phyloP scores from a whole-genome alignment of 1,140 invertebrate species.

The Drosophila tropicalis region DNA sequence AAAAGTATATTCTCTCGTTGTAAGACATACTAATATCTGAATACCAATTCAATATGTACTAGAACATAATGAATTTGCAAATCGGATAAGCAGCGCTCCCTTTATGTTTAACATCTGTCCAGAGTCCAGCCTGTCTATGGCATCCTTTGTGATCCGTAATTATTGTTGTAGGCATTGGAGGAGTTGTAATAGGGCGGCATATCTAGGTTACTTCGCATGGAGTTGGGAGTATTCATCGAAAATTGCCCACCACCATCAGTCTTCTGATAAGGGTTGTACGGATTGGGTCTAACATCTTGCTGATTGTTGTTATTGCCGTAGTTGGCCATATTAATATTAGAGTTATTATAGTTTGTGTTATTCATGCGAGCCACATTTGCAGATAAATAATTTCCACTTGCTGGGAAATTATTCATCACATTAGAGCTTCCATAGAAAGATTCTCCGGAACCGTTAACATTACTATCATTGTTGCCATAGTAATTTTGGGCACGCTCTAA shows the following conservation, averaged over 20 bases:
- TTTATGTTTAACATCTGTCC: neutral
- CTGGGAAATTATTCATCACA: slow-evolving; percentile 31
- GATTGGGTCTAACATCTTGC: slow-evolving; percentile 26
- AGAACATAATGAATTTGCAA: neutral
- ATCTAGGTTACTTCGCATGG: slow-evolving; percentile 14
- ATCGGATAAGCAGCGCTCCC: neutral
- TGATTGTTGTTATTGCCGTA: slow-evolving; percentile 29
- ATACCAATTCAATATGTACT: slow-evolving; percentile 3
- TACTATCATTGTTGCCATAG: slow-evolving; percentile 16
- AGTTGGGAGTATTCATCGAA: slow-evolving; percentile 17
- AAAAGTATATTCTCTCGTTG: neutral
- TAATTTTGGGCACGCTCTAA: neutral
- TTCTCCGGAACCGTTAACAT: slow-evolving; percentile 13
- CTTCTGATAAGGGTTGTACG: slow-evolving; percentile 17
- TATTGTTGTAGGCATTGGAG: slow-evolving; percentile 6
- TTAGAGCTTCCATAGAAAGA: slow-evolving; percentile 20
- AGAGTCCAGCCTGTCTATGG: neutral
- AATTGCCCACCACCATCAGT: slow-evolving; percentile 7
- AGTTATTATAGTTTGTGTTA: slow-evolving; percentile 42
- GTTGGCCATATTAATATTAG: slow-evolving; percentile 27
- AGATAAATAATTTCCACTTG: slow-evolving; percentile 37
- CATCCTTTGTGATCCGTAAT: neutral
- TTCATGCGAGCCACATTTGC: slow-evolving; percentile 58
- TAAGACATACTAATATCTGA: neutral
- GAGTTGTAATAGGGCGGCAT: slow-evolving; percentile 4